These are phyloP conservation scores for Drosophila ezoana DNA, from an alignment of 2,888 invertebrate species.

Conservation along the genomic window DNA sequence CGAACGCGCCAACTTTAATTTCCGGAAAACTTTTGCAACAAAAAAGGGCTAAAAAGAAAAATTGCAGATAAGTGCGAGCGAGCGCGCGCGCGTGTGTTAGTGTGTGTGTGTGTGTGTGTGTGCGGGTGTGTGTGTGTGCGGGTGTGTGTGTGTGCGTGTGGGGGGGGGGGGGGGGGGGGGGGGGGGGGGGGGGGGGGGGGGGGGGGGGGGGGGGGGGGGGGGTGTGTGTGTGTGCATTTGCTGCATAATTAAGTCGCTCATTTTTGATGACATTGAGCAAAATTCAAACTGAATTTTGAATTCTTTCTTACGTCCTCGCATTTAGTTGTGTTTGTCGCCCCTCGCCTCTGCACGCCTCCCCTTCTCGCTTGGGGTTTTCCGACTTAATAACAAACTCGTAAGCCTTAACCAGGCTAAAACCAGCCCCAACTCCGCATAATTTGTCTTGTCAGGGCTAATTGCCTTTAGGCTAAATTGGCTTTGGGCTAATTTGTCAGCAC, in stretches of 20 bases:
- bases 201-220: too few relatives aligned
- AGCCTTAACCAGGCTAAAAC: constrained; percentile 4
- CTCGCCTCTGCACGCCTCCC: constrained; percentile 1
- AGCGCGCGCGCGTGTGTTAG: background rate
- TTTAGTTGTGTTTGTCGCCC: constrained; percentile 69
- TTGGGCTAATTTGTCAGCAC: constrained; percentile 64
- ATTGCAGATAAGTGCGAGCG: constrained; percentile 14
- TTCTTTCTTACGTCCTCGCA: constrained; percentile 33
- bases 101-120: constrained; percentile 36
- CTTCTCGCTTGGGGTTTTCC: constrained; percentile 1
- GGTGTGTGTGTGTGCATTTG: constrained; percentile 37
- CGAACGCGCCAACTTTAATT: constrained; percentile 74
- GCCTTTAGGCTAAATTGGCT: constrained; percentile 42
- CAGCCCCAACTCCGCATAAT: constrained; percentile 2
- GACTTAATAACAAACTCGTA: constrained; percentile 20
- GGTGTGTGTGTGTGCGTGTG: too few relatives aligned
- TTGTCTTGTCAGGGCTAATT: constrained; percentile 43
- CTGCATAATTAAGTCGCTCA: constrained; percentile 70
- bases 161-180: too few relatives aligned
- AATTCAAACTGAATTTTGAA: constrained; percentile 60
- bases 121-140: too few relatives aligned
- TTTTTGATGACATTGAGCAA: constrained; percentile 69
- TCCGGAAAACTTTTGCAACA: constrained; percentile 67
- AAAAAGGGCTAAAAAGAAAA: constrained; percentile 6
- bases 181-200: too few relatives aligned